Evolutionary conservation across 2,113 vertebrate species (phyloP), one percentile per base, ranked within the genome.

Genomic region (Menidia beryllina): DNA sequence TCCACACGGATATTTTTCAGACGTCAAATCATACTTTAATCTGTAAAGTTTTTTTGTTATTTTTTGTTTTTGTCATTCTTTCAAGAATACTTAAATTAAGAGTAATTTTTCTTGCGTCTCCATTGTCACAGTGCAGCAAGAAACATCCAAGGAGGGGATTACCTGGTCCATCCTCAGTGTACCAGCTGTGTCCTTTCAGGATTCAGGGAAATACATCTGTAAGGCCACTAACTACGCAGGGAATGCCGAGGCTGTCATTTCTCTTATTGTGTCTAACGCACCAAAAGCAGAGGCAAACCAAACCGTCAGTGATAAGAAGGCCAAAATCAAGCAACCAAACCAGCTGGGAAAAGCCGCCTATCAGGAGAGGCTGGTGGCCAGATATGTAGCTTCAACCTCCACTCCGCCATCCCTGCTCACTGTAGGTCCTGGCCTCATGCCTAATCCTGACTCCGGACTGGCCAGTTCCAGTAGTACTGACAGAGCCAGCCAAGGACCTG

Each of bases 141-240:
- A 98, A 89, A 93, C 95, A 73, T 96, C 97, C 36, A 94, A 95
- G 25, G 96, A 98, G 6, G 96, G 96, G 70, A 96, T 95, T 25
- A 95, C 95, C 72, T 98, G 97, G 98, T 95, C 95, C 60, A 94
- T 97, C 82, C 91, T 99, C 71, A 95, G 94, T 43, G 90, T 99
- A 47, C 93, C 95, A 17, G 93, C 91, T 0, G 96, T 97, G 54
- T 96, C 96, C 24, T 93, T 91, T 48, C 90, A 87, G 0, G 96
- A 99, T 83, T 96, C 98, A 0, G 98, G 98, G 45, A 97, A 97
- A 88, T 99, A 98, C 77, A 86, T 98, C 70, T 99, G 98, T 84
- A 96, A 95, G 89, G 97, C 96, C 24, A 93, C 93, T 83, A 99
- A 98, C 83, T 96, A 96, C 27, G 91, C 96, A 6, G 98, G 98